phyloP scores from a whole-genome alignment of 2,888 invertebrate species.

The Toxonevra muliebris region DNA sequence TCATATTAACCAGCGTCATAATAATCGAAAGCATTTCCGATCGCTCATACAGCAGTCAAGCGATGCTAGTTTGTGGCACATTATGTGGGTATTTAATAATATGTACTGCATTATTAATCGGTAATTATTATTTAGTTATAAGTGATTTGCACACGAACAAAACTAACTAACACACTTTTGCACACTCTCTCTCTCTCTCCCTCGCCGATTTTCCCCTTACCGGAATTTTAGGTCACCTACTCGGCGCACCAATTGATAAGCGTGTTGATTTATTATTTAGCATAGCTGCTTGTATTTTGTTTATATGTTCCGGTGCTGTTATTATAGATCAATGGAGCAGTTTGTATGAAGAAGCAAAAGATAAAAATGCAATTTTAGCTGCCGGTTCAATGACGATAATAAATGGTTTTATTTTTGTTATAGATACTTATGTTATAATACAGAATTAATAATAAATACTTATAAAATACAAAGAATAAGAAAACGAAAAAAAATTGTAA shows the following conservation, averaged over 20 bases:
- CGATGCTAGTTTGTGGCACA: conserved; percentile 57
- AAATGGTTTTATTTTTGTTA: conserved; percentile 51
- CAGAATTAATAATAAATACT: conserved; percentile 37
- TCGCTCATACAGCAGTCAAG: conserved; percentile 51
- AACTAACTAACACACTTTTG: not conserved
- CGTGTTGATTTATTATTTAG: conserved; percentile 54
- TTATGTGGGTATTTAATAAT: conserved; percentile 55
- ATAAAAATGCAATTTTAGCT: conserved; percentile 47
- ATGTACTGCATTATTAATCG: conserved; percentile 49
- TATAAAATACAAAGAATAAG: conserved; percentile 18
- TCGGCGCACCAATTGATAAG: conserved; percentile 51
- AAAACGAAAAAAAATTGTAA: not conserved
- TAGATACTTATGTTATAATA: conserved; percentile 51
- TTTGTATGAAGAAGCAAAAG: conserved; percentile 36
- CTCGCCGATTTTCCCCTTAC: not conserved
- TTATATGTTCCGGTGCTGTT: conserved; percentile 50
- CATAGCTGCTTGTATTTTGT: conserved; percentile 50
- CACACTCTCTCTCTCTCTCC: not conserved
- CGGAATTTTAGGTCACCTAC: conserved; percentile 48
- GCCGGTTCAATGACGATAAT: conserved; percentile 50
- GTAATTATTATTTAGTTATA: conserved; percentile 43
- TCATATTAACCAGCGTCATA: conserved; percentile 49
- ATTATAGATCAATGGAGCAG: conserved; percentile 53
- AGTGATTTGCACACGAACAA: not conserved
- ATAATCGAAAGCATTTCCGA: conserved; percentile 53